Evolutionary conservation across 2,888 invertebrate genomes (phyloP), one percentile per base, ranked within the genome.

Genomic region (Andrena trimmerana): DNA sequence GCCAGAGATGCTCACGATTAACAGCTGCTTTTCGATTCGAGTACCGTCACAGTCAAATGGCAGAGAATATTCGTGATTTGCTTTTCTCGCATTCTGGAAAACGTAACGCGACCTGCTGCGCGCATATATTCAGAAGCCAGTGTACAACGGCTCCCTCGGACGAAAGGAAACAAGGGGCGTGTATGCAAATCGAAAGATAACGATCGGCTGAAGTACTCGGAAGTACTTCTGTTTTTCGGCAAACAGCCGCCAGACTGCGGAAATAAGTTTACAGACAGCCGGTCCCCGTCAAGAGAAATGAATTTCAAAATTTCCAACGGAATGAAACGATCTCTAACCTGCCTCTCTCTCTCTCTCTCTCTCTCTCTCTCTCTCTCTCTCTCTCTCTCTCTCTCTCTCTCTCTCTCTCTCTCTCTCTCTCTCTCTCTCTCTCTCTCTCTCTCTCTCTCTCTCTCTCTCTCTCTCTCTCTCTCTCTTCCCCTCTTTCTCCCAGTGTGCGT

Each of bases 281-380:
- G 50, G 48, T 52, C 16, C 29, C 24, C 20, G 60, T 29, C 33
- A 27, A 52, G 69, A 76, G 86, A 79, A 85, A 84, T 78, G 81
- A 88, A 88, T 85, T 86, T 72, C 69, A 70, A 78, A 87, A 88
- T 84, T 83, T 82, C 54, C 78, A 67, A 48, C 66, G 62, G 71
- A 79, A 80, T 77, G 78, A 84, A 84, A 86, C 84, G 74, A 74
- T 68, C 52, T 63, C 65, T 20, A 48, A 48, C 57, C 27, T 33
- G 7, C 24, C 10, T n/a, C 60, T 31, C 24, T 52, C 4, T 31
- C 24, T 52, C 42, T 54, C 13, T 2, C 27, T 6, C 29, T 5
- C 4, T 16, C 62, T 52, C 50, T 16, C 4, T 20, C 20, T 20
- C 20, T 20, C 20, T 20, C 20, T 20, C 20, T 20, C 20, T 20